A percentile compares a stretch with the other conserved stretches of the same genome.
phyloP scores from a whole-genome alignment of 1,140 invertebrate species.

The Propsilocerus akamusi region DNA sequence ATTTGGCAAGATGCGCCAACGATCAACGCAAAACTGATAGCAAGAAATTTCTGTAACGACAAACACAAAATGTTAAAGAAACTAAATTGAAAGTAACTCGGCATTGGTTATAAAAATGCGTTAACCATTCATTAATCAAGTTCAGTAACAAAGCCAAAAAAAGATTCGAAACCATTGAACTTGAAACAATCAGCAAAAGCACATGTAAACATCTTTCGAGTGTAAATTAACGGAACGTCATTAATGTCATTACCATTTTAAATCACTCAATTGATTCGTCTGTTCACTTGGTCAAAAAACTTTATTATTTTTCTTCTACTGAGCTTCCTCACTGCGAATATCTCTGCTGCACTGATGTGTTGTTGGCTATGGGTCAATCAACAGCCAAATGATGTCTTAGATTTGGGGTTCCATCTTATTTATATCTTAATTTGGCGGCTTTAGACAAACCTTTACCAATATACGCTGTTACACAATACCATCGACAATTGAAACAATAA shows the following conservation, averaged over 20 bases:
- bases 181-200: not conserved
- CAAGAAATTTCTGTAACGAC: not conserved
- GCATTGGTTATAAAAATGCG: no score
- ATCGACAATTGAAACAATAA: no score
- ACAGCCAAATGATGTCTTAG: not conserved
- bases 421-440: not conserved
- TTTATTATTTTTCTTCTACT: no score
- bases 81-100: no score
- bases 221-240: not conserved
- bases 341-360: no score
- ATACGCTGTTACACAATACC: no score
- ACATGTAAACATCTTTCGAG: not conserved
- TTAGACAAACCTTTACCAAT: no score
- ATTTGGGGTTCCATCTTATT: not conserved
- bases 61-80: no score
- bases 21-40: not conserved
- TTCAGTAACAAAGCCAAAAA: no score
- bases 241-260: not conserved
- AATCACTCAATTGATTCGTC: not conserved
- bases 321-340: no score
- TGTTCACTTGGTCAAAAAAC: no score
- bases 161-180: no score
- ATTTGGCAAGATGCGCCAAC: not conserved
- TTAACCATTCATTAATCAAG: not conserved
- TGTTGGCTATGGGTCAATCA: not conserved